phyloP scores from a whole-genome alignment of 2,888 invertebrate genomes.

The Exephanes ischioxanthus region DNA sequence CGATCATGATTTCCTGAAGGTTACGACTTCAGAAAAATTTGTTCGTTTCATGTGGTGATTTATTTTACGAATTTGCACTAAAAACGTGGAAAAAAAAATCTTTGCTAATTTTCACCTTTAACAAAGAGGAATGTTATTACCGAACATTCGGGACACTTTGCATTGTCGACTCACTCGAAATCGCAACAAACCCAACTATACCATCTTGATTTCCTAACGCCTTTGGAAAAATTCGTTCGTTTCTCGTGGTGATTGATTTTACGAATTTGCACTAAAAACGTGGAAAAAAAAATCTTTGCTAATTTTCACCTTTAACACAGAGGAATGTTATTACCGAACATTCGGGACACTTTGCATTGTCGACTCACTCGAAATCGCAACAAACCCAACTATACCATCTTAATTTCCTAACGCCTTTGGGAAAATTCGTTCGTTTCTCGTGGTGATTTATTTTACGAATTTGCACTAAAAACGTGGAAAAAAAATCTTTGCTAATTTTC shows the following conservation, averaged over 20 bases:
- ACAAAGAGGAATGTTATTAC: not conserved
- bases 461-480: not conserved
- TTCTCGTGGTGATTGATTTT: too few species aligned
- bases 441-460: too few species aligned
- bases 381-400: slow-evolving; percentile 54
- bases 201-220: too few species aligned
- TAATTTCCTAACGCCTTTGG: too few species aligned
- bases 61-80: too few species aligned
- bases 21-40: too few species aligned
- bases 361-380: slow-evolving; percentile 55
- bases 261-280: not conserved
- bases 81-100: not conserved
- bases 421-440: too few species aligned
- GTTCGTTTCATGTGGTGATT: too few species aligned
- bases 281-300: not conserved
- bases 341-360: not conserved
- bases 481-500: not conserved
- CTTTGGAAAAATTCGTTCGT: too few species aligned
- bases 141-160: not conserved
- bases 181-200: slow-evolving; percentile 64
- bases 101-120: not conserved
- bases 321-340: too few species aligned
- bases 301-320: not conserved
- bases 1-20: too few species aligned
- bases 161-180: slow-evolving; percentile 41